Base-by-base conservation (phyloP, 2,113 vertebrate species). In the Alethe diademata region DNA sequence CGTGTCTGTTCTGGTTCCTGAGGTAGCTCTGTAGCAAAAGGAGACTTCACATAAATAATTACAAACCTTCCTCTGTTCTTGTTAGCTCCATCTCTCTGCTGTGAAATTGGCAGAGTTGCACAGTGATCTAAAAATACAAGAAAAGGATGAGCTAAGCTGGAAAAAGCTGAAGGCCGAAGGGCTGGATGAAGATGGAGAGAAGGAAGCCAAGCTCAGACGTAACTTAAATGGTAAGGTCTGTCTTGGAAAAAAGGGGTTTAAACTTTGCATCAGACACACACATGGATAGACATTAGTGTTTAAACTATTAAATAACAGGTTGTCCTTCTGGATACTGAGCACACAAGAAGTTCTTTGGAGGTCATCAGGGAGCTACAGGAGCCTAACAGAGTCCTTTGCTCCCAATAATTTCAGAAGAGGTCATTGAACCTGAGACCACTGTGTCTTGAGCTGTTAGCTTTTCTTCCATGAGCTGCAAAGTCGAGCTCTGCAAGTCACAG, bases 91-190 rank as follows among this genome's bases (percentile, higher is more conserved):
- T 69, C 95, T 99, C 38, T 94, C 99, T 8, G 98, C 99, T 2
- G 98, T 99, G 84, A 98, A 97, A 4, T 97, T 99, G 86, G 97
- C 99, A 0, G 99, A 99, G 97, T 98, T 99, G 65, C 99, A 99
- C 75, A 99, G 99, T 25, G 99, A 99, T 74, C 97, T 99, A 64
- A 99, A 99, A 97, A 98, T 99, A 43, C 99, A 99, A 76, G 99
- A 99, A 67, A 99, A 99, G 86, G 99, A 99, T 22, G 99, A 99
- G 80, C 97, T 99, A 40, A 98, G 97, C 97, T 99, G 99, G 99
- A 99, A 99, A 91, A 99, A 99, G 64, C 70, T 98, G 73, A 99
- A 99, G 92, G 98, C 98, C 9, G 99, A 99, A 65, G 99, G 99
- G 5, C 66, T 99, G 10, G 99, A 99, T 43, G 98, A 98, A 56